These are phyloP conservation scores for Tokudaia muenninki DNA, from an alignment of 2,797 vertebrate species.

Conservation along the genomic window DNA sequence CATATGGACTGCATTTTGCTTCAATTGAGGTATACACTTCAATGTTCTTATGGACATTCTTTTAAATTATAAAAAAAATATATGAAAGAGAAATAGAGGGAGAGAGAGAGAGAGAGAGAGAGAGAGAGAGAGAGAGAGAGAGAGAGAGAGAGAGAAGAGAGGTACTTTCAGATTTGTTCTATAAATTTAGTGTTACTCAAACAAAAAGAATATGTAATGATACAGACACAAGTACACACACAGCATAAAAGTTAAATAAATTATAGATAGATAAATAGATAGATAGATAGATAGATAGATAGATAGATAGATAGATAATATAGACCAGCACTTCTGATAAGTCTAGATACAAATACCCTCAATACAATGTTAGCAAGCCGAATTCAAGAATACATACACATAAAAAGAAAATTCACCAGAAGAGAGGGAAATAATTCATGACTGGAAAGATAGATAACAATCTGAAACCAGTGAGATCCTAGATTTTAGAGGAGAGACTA, in stretches of 20 bases:
- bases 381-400: background rate
- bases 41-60: background rate
- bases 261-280: background rate
- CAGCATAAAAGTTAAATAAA: background rate
- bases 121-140: background rate
- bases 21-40: background rate
- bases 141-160: background rate
- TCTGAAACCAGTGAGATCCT: background rate
- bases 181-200: background rate
- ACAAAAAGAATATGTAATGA: background rate
- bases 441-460: background rate
- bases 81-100: too few relatives aligned
- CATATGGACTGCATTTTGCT: background rate
- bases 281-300: too few relatives aligned
- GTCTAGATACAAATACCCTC: background rate
- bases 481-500: background rate
- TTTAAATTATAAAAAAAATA: background rate
- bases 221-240: background rate
- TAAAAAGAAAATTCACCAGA: background rate
- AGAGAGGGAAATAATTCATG: background rate
- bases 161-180: background rate
- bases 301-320: too few relatives aligned
- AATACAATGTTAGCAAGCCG: background rate
- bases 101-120: background rate
- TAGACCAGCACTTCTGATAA: background rate